Conservation (phyloP, 2,113 vertebrate species). For the Tichodroma muraria region DNA sequence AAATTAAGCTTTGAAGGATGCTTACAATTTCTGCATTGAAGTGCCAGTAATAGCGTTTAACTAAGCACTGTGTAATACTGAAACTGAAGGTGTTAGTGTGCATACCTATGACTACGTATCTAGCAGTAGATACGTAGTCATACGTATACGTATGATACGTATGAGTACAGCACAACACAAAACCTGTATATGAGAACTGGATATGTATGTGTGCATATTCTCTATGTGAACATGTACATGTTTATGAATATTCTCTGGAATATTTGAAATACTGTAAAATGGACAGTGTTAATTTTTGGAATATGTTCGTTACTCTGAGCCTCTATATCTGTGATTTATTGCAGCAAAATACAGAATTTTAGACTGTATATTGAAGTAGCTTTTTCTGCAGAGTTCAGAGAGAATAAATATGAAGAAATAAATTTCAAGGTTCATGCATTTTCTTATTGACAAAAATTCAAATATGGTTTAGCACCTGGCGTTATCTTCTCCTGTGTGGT, state of each 20-base stretch:
- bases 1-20: conserved; percentile 40
- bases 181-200: background rate
- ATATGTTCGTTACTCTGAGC: background rate
- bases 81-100: background rate
- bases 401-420: background rate
- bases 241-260: background rate
- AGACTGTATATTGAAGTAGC: background rate
- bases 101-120: accelerated
- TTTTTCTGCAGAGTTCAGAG: background rate
- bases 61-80: background rate
- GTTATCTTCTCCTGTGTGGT: background rate
- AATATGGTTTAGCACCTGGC: background rate
- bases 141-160: no score
- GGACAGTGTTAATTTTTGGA: background rate
- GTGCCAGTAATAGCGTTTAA: background rate
- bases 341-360: background rate
- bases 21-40: background rate
- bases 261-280: background rate
- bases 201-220: no score
- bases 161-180: background rate
- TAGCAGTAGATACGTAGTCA: no score
- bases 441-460: background rate
- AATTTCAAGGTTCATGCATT: background rate
- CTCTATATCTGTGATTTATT: background rate
- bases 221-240: background rate